These are phyloP conservation scores for Sparidentex hasta DNA, from an alignment of 2,797 vertebrate species.

Conservation along the genomic window DNA sequence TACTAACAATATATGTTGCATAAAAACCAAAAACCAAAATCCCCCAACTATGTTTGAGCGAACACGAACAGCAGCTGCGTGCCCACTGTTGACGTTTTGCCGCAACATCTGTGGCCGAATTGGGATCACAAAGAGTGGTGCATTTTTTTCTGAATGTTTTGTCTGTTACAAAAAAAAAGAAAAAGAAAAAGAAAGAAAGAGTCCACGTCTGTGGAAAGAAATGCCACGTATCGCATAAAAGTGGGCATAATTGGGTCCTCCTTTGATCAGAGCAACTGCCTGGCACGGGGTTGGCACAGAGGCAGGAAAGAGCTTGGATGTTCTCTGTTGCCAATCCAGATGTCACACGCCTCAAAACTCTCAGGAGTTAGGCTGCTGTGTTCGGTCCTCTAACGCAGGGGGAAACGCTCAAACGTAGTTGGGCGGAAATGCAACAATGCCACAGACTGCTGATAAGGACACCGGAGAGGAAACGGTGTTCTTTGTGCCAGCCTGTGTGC, in stretches of 20 bases:
- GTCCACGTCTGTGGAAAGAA: conserved; percentile 30
- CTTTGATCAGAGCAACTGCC: conserved; percentile 81
- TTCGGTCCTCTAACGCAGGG: conserved; percentile 26
- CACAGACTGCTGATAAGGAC: conserved; percentile 55
- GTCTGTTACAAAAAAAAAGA: conserved; percentile 36
- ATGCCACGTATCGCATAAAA: conserved; percentile 88
- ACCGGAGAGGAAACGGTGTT: conserved; percentile 43
- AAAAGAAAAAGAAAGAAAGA: background rate
- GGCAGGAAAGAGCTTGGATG: conserved; percentile 88
- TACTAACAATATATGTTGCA: conserved; percentile 55
- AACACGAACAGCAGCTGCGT: conserved; percentile 61
- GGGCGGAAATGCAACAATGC: conserved; percentile 62
- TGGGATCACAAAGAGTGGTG: conserved; percentile 59
- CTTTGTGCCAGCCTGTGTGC: conserved; percentile 49
- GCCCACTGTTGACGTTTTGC: conserved; percentile 36
- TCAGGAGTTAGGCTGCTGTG: conserved; percentile 66
- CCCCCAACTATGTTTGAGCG: conserved; percentile 80
- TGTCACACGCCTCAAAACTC: conserved; percentile 69
- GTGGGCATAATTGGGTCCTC: conserved; percentile 86
- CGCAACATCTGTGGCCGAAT: conserved; percentile 46
- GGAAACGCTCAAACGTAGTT: conserved; percentile 81
- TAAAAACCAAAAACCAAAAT: conserved; percentile 40
- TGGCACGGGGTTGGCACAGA: conserved; percentile 84
- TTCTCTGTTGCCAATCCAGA: conserved; percentile 84
- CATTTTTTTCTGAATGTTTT: conserved; percentile 67